Conservation (phyloP, 2,888 invertebrate genomes). For the Xanthia togata region DNA sequence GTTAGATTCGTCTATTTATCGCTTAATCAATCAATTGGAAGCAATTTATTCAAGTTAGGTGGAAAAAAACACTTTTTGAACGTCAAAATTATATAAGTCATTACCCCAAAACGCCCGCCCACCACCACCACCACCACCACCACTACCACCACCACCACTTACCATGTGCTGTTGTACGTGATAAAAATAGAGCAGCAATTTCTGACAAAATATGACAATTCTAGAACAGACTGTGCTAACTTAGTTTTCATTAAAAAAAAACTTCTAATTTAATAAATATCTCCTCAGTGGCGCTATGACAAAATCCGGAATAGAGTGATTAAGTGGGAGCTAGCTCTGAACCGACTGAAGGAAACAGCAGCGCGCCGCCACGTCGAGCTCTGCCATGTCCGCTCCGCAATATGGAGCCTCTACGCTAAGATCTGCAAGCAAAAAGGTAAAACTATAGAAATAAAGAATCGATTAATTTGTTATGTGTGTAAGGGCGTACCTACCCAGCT, state of each 20-base stretch:
- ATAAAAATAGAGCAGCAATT: no score
- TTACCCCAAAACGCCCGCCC: no score
- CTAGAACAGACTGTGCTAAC: no score
- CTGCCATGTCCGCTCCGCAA: slow-evolving; percentile 90
- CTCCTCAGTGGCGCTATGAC: slow-evolving; percentile 89
- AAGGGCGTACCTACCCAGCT: no score
- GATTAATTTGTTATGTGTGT: neutral
- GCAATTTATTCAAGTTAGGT: no score
- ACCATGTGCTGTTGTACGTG: no score
- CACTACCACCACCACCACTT: no score
- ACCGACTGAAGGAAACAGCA: slow-evolving; percentile 90
- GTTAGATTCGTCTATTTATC: no score
- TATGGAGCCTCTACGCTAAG: slow-evolving; percentile 92
- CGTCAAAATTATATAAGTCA: no score
- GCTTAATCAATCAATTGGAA: no score
- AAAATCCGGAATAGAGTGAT: slow-evolving; percentile 90
- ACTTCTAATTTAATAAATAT: neutral
- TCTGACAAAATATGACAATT: neutral
- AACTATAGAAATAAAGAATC: neutral
- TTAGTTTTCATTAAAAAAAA: neutral
- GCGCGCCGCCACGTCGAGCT: slow-evolving; percentile 89
- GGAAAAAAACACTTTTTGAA: no score
- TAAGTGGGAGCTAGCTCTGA: slow-evolving; percentile 91
- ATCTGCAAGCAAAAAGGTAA: slow-evolving; percentile 90
- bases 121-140: no score